Percentiles rank a stretch among this genome's conserved stretches.
phyloP scores from a whole-genome alignment of 2,113 vertebrate species.

The Xiphophorus couchianus region DNA sequence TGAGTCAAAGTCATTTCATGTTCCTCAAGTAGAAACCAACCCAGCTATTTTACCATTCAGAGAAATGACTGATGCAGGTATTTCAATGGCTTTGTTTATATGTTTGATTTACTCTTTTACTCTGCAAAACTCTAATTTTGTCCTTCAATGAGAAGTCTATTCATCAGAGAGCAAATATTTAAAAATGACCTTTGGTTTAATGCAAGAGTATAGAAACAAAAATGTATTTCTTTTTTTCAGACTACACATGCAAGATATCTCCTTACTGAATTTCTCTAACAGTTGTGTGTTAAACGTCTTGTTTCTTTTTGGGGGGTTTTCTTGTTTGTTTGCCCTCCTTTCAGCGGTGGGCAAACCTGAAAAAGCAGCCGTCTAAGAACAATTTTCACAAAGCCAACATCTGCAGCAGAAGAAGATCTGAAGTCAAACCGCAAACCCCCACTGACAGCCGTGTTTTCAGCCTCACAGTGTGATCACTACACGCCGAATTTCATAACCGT shows the following conservation, averaged over 20 bases:
- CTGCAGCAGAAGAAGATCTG: constrained; percentile 48
- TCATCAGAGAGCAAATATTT: not conserved
- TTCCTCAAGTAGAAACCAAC: not conserved
- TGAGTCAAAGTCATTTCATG: not conserved
- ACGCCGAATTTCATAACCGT: constrained; percentile 66
- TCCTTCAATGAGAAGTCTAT: not conserved
- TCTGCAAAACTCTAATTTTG: too few species aligned
- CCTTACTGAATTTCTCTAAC: too few species aligned
- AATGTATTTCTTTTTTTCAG: too few species aligned
- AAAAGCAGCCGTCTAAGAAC: constrained; percentile 58
- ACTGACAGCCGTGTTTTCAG: constrained; percentile 48
- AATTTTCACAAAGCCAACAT: constrained; percentile 52
- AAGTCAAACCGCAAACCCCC: constrained; percentile 63
- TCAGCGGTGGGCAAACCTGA: constrained; percentile 17
- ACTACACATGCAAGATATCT: too few species aligned
- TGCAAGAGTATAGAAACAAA: too few species aligned
- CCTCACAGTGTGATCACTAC: constrained; percentile 22
- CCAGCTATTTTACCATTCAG: not conserved
- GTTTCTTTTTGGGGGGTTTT: not conserved
- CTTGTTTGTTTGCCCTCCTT: not conserved
- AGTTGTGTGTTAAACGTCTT: not conserved
- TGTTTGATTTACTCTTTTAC: not conserved
- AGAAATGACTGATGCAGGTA: not conserved
- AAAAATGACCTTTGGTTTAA: too few species aligned
- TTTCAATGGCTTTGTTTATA: not conserved